Evolutionary conservation across 2,113 vertebrate species (phyloP).

Genomic region (Catagonus wagneri): DNA sequence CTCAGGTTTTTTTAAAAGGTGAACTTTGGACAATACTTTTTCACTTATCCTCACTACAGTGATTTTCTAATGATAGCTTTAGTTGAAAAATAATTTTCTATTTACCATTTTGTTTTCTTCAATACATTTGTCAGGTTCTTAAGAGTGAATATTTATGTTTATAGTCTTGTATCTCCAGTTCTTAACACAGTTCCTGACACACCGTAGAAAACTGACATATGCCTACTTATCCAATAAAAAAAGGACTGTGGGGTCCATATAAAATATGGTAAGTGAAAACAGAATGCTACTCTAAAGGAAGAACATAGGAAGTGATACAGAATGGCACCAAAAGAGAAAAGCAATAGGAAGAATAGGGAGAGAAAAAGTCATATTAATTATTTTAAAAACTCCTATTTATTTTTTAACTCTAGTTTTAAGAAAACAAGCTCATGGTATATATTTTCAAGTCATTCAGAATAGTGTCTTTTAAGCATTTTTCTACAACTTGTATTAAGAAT

Average conservation of each 20-base stretch:
- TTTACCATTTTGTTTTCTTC: not conserved
- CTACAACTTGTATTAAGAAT: not conserved
- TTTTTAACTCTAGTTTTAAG: not conserved
- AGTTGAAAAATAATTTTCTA: conserved; percentile 1
- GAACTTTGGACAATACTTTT: not conserved
- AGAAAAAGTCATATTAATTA: not conserved
- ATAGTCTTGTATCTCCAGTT: no score
- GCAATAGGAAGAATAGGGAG: accelerated
- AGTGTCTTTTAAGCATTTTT: not conserved
- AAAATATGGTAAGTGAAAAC: not conserved
- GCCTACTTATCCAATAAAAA: not conserved
- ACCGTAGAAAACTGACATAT: not conserved
- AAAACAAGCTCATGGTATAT: not conserved
- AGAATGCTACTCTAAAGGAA: not conserved
- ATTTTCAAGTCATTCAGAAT: not conserved
- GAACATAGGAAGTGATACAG: not conserved
- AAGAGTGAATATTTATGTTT: not conserved
- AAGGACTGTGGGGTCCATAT: not conserved
- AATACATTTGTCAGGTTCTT: not conserved
- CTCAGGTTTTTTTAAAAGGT: conserved; percentile 30
- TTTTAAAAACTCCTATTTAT: not conserved
- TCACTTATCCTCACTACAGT: not conserved
- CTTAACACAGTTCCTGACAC: not conserved
- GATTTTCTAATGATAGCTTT: not conserved
- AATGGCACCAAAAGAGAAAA: not conserved